Percentiles rank a stretch among this genome's conserved stretches.
Evolutionary conservation across 2,113 vertebrate genomes (phyloP).

Genomic region (Percina caprodes): DNA sequence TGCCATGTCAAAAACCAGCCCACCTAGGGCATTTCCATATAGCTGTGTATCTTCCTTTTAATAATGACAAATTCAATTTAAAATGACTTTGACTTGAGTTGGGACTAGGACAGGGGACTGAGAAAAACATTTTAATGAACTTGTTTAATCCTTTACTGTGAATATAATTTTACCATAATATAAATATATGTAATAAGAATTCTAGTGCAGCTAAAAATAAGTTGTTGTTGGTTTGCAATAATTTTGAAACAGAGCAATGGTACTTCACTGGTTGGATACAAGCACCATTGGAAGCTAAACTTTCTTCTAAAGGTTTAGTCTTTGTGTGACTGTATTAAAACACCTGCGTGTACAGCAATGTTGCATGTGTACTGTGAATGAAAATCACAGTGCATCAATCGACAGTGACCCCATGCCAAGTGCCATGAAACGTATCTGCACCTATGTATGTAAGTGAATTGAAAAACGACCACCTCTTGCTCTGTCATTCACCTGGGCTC

Average conservation of each 20-base stretch:
- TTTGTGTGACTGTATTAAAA: background rate
- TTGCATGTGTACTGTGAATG: conserved; percentile 6
- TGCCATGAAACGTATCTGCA: conserved; percentile 42
- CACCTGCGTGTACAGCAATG: background rate
- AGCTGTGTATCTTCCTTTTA: background rate
- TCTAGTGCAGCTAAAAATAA: background rate
- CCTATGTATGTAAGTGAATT: conserved; percentile 44
- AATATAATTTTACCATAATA: background rate
- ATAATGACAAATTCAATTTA: background rate
- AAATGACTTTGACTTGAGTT: background rate
- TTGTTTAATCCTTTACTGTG: background rate
- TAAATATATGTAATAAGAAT: background rate
- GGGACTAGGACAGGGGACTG: background rate
- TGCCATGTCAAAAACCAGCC: background rate
- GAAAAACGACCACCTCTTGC: conserved; percentile 58
- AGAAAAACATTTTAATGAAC: background rate
- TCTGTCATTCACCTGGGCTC: conserved; percentile 54
- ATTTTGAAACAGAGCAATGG: background rate
- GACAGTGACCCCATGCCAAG: conserved; percentile 12
- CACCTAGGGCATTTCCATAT: background rate
- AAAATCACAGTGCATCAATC: conserved; percentile 35
- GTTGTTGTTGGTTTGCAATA: background rate
- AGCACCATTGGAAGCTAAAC: background rate
- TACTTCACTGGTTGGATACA: background rate
- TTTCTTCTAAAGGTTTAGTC: background rate